A percentile compares a stretch with the other conserved stretches of the same genome.
Evolutionary conservation across 1,140 invertebrate genomes (phyloP).

Genomic region (Lasioglossum baleicum): DNA sequence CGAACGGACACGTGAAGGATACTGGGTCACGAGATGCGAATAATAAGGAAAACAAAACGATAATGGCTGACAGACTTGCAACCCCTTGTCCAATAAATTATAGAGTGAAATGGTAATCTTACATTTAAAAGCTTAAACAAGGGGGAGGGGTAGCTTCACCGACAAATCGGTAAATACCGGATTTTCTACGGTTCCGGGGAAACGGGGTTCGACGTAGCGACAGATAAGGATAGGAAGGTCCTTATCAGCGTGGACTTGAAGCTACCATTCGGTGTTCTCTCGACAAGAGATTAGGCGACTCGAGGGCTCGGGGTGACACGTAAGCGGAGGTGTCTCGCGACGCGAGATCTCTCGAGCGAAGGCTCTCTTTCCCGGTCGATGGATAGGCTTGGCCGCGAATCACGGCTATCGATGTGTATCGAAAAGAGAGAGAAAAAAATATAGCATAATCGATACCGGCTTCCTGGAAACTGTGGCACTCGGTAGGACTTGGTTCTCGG

Average conservation of each 20-base stretch:
- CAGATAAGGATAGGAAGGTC: constrained; percentile 38
- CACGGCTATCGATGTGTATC: constrained; percentile 12
- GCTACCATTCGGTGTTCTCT: constrained; percentile 26
- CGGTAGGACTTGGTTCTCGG: not conserved
- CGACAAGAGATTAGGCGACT: constrained; percentile 42
- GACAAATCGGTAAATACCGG: too few species aligned
- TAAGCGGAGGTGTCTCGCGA: constrained; percentile 19
- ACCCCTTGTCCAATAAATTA: too few species aligned
- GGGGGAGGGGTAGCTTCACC: too few species aligned
- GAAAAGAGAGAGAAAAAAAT: not conserved
- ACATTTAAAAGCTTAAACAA: too few species aligned
- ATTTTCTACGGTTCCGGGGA: not conserved
- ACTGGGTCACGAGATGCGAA: too few species aligned
- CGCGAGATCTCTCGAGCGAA: not conserved
- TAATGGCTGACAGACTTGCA: too few species aligned
- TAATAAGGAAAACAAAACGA: too few species aligned
- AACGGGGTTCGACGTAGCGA: constrained; percentile 7
- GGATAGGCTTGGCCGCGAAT: not conserved
- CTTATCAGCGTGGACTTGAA: constrained; percentile 51
- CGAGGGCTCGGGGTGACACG: constrained; percentile 37
- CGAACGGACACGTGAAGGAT: too few species aligned
- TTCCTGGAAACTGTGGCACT: constrained; percentile 37
- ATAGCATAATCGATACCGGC: constrained; percentile 25
- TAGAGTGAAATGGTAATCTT: too few species aligned
- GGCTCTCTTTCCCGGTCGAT: not conserved